phyloP scores from a whole-genome alignment of 2,797 vertebrate species.

The Sebastes vulpes region DNA sequence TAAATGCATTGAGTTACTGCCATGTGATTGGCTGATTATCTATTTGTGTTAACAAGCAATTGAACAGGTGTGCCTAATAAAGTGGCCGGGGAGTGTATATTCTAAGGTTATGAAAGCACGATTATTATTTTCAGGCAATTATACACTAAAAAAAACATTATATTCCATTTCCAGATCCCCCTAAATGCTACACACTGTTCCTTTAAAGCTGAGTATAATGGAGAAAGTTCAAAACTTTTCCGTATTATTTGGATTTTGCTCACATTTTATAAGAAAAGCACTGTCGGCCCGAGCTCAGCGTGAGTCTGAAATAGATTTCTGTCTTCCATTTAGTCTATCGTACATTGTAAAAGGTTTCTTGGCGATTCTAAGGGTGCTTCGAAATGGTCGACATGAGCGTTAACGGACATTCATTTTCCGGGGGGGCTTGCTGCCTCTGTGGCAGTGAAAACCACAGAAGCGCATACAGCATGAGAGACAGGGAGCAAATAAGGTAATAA shows the following conservation, averaged over 20 bases:
- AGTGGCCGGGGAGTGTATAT: too few relatives aligned
- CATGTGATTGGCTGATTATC: too few relatives aligned
- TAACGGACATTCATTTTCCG: background rate
- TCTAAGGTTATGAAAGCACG: background rate
- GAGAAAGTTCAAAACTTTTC: background rate
- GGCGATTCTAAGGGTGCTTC: background rate
- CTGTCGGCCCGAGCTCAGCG: background rate
- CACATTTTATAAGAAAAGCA: background rate
- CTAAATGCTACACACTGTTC: background rate
- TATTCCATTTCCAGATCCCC: background rate
- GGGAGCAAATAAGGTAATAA: slow-evolving; percentile 3
- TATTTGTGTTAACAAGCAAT: too few relatives aligned
- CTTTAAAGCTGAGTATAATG: background rate
- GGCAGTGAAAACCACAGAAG: background rate
- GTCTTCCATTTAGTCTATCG: background rate
- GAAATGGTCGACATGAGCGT: background rate
- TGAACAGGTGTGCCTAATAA: too few relatives aligned
- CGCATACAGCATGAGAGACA: background rate
- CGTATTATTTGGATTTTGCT: background rate
- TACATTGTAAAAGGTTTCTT: background rate
- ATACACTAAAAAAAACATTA: background rate
- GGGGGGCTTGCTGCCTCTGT: background rate
- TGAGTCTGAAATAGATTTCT: background rate
- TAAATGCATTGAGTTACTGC: too few relatives aligned
- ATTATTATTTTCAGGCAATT: background rate